Base-by-base conservation (phyloP, 2,888 invertebrate species). In the Gastrophysa polygoni region DNA sequence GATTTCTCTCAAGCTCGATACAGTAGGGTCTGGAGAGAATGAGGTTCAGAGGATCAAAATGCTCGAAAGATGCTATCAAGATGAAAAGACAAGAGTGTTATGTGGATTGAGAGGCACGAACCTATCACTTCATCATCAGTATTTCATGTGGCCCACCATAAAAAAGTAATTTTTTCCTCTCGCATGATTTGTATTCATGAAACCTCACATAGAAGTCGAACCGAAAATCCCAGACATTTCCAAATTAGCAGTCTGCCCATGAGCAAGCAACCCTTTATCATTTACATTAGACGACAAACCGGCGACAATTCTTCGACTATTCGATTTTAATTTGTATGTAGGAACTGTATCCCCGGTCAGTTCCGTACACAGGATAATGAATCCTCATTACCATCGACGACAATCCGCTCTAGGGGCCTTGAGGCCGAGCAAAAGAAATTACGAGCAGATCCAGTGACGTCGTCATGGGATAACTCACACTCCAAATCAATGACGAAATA, bases 331-430 rank as follows among this genome's bases (percentile, higher is more conserved):
- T 66, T 66, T 63, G 61, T 66, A 66, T 63, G 66, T 66, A 63
- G 58, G 32, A 65, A 52, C 54, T 48, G 59, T 61, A 59, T 57
- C 59, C 59, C 49, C 32, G 61, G 61, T 61, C 61, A 65, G 61
- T 61, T 65, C 61, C 59, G 57, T 61, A 65, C 61, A 61, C 64
- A 61, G 63, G 58, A 63, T 66, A 66, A 66, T 66, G 63, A 63
- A 58, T 57, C 50, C 66, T 66, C 66, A 66, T 66, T 66, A 66
- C 59, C 57, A 62, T 61, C 63, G 58, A 57, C 57, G 63, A 57
- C 57, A 57, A 49, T 67, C 61, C 57, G 55, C 59, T 49, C 44
- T n/a, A 38, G 38, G 34, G 44, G 48, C 28, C 48, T n/a, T 8
- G 38, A 51, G 59, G 66, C 64, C 52, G 58, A 58, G 49, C 43